Percentiles rank a stretch among this genome's conserved stretches.
Evolutionary conservation across 1,140 invertebrate genomes (phyloP).

Genomic region (Amyelois transitella): DNA sequence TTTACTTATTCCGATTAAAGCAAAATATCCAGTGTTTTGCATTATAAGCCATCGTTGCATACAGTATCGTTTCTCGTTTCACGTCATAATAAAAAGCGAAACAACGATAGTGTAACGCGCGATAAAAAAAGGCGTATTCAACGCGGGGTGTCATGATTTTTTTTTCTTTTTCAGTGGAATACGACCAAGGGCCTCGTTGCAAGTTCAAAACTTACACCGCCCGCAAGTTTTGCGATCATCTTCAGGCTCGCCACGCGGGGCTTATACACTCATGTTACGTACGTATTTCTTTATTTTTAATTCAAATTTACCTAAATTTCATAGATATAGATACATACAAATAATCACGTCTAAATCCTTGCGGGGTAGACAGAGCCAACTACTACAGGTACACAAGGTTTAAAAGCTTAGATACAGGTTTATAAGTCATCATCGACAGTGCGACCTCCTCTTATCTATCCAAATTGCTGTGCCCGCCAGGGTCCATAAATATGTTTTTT

Average conservation of each 20-base stretch:
- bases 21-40: too few species aligned
- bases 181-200: slow-evolving; percentile 19
- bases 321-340: background rate
- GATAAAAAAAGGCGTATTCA: background rate
- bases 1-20: too few species aligned
- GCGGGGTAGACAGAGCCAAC: too few species aligned
- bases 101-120: background rate
- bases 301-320: background rate
- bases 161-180: slow-evolving; percentile 22
- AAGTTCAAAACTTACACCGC: slow-evolving; percentile 46
- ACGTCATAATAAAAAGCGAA: too few species aligned
- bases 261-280: slow-evolving; percentile 35
- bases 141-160: too few species aligned
- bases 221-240: slow-evolving; percentile 46
- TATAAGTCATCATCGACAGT: too few species aligned
- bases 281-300: slow-evolving; percentile 19
- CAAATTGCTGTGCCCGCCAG: too few species aligned
- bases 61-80: background rate
- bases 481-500: too few species aligned
- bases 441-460: too few species aligned
- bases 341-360: background rate
- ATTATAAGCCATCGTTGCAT: too few species aligned
- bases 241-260: slow-evolving; percentile 25
- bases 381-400: background rate
- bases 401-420: background rate